Evolutionary conservation across 2,113 vertebrate genomes (phyloP).

Genomic region (Poeciliopsis retropinna): DNA sequence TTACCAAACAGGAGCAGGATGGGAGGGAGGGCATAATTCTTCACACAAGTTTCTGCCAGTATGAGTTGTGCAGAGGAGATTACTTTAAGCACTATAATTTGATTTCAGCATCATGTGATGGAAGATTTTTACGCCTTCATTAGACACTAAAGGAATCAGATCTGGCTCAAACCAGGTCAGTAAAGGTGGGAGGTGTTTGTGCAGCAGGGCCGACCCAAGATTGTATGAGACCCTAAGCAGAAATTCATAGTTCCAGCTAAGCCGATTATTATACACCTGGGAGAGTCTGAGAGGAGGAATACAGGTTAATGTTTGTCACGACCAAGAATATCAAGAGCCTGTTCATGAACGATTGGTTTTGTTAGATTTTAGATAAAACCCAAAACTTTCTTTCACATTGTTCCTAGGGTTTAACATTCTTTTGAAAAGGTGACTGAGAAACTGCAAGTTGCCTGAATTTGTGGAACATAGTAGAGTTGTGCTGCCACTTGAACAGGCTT

Average conservation of each 20-base stretch:
- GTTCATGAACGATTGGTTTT: not conserved
- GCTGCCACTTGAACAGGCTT: not conserved
- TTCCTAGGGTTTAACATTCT: not conserved
- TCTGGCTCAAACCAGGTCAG: slow-evolving; percentile 50
- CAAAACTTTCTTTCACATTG: not conserved
- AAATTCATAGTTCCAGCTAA: not conserved
- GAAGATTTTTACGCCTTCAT: slow-evolving; percentile 22
- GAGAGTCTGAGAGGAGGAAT: not conserved
- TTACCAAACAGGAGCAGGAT: slow-evolving; percentile 31
- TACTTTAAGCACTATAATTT: slow-evolving; percentile 31
- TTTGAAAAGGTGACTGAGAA: not conserved
- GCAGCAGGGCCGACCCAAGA: not conserved
- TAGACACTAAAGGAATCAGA: slow-evolving; percentile 33
- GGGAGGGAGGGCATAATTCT: slow-evolving; percentile 12
- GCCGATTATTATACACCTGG: not conserved
- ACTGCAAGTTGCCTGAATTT: not conserved
- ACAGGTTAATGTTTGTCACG: not conserved
- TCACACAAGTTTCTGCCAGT: slow-evolving; percentile 11
- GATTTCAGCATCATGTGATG: slow-evolving; percentile 17
- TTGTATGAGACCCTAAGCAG: not conserved
- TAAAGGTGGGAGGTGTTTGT: slow-evolving; percentile 24
- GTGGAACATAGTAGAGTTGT: not conserved
- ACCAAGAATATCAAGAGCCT: not conserved
- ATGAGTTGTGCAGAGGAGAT: slow-evolving; percentile 14
- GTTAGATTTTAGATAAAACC: not conserved